Evolutionary conservation across 2,888 invertebrate species (phyloP).

Genomic region (Tenthredo livida): DNA sequence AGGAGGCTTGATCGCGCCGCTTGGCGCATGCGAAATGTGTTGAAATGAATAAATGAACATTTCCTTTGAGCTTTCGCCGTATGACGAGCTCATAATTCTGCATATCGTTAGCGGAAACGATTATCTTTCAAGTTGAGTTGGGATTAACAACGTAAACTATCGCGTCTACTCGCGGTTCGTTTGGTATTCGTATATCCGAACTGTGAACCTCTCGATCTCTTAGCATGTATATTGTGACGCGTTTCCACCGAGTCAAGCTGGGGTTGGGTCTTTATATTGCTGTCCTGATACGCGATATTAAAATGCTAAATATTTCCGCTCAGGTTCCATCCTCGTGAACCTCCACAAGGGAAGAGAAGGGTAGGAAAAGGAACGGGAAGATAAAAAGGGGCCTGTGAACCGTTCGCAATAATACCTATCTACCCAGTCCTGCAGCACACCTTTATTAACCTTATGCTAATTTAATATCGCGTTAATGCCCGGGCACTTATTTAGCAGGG

Average conservation of each 20-base stretch:
- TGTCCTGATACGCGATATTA: slow-evolving; percentile 63
- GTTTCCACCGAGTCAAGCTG: slow-evolving; percentile 20
- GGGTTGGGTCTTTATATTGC: slow-evolving; percentile 49
- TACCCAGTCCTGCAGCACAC: slow-evolving; percentile 15
- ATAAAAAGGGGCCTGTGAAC: slow-evolving; percentile 47
- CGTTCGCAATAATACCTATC: slow-evolving; percentile 61
- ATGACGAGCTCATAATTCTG: not conserved
- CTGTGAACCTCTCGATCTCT: slow-evolving; percentile 32
- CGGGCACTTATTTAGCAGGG: slow-evolving; percentile 65
- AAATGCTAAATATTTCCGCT: slow-evolving; percentile 66
- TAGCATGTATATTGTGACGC: slow-evolving; percentile 54
- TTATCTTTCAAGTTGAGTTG: not conserved
- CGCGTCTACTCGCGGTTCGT: not conserved
- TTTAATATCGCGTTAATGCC: slow-evolving; percentile 68
- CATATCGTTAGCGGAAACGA: not conserved
- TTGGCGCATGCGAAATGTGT: not conserved
- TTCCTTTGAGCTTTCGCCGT: not conserved
- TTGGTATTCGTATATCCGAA: slow-evolving; percentile 5
- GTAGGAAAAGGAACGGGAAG: not conserved
- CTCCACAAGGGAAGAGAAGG: not conserved
- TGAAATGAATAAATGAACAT: not conserved
- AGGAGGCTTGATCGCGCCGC: not conserved
- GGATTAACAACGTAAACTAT: not conserved
- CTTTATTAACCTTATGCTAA: slow-evolving; percentile 68
- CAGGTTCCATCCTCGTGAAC: slow-evolving; percentile 31